These are phyloP conservation scores for Agonopterix heracliana DNA, from an alignment of 2,888 invertebrate genomes.

Conservation along the genomic window DNA sequence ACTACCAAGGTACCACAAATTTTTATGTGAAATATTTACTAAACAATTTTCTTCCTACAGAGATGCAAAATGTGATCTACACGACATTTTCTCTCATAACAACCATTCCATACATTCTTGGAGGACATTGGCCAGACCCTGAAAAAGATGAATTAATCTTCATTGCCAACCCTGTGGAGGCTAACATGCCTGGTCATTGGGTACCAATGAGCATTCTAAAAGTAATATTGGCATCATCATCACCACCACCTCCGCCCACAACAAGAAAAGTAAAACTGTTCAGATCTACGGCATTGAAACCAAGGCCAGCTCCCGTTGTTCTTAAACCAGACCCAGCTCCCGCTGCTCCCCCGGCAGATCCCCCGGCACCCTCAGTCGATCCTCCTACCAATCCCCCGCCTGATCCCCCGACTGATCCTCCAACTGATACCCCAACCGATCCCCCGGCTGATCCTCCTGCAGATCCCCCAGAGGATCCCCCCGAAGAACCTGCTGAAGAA, in stretches of 20 bases:
- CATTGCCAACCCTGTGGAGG: constrained; percentile 43
- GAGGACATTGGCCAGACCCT: constrained; percentile 18
- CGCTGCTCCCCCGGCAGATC: not conserved
- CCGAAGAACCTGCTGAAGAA: not conserved
- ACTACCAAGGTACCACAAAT: too few relatives aligned
- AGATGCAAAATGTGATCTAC: too few relatives aligned
- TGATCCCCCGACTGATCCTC: too few relatives aligned
- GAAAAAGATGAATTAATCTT: constrained; percentile 34
- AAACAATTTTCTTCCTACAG: too few relatives aligned
- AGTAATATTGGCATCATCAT: constrained; percentile 16
- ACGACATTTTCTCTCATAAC: too few relatives aligned
- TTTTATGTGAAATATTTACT: too few relatives aligned
- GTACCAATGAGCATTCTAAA: constrained; percentile 39
- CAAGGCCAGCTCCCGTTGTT: not conserved
- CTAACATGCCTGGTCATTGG: constrained; percentile 47
- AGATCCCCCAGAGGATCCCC: not conserved
- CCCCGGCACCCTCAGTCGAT: not conserved
- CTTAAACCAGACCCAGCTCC: constrained; percentile 1
- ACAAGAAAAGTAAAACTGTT: not conserved
- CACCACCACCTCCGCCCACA: constrained; percentile 4
- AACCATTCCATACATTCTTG: too few relatives aligned
- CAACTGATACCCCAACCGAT: too few relatives aligned
- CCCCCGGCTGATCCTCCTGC: too few relatives aligned
- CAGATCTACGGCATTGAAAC: not conserved
- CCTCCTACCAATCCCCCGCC: not conserved